Evolutionary conservation across 2,113 vertebrate genomes (phyloP).

Genomic region (Cnemophilus loriae): DNA sequence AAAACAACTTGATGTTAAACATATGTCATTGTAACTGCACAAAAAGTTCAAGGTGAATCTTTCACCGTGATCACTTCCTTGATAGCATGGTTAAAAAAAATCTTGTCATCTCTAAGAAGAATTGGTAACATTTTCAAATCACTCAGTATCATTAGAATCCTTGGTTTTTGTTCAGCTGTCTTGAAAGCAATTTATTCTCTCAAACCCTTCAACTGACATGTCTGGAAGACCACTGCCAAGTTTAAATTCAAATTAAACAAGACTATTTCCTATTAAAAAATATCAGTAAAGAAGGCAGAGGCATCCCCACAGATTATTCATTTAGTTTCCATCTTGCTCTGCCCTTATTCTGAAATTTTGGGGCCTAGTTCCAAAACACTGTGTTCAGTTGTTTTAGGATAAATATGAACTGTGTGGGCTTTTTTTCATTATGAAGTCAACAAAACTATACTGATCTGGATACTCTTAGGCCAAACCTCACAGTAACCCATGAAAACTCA

Average conservation of each 20-base stretch:
- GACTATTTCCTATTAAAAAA: background rate
- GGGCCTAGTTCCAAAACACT: accelerated
- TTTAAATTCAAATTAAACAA: background rate
- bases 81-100: background rate
- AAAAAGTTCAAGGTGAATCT: constrained; percentile 16
- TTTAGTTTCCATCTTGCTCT: background rate
- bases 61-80: background rate
- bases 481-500: background rate
- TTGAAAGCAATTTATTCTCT: background rate
- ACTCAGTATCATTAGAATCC: background rate
- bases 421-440: background rate
- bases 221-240: background rate
- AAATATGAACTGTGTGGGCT: background rate
- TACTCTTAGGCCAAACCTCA: background rate
- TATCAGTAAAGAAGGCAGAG: background rate
- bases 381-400: background rate
- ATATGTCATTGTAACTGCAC: constrained; percentile 25
- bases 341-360: background rate
- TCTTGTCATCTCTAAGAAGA: background rate
- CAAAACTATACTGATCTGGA: background rate
- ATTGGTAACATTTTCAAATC: background rate
- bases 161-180: background rate
- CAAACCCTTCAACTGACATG: background rate
- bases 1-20: constrained; percentile 12
- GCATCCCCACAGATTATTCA: background rate